phyloP scores from a whole-genome alignment of 53 echinoderm and acorn worm genomes.

The Temnopleurus reevesii region DNA sequence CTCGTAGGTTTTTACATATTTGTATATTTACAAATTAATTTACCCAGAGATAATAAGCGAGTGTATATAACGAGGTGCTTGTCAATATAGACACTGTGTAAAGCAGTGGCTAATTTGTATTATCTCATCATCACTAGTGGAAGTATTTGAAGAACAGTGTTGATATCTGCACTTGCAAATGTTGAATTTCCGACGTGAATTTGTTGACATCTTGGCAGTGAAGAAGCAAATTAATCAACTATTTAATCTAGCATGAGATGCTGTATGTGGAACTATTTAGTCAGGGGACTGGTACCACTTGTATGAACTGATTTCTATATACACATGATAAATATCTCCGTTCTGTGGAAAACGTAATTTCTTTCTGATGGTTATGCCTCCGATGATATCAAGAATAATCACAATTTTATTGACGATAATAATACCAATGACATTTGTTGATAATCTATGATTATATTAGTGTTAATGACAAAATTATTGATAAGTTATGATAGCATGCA shows the following conservation, averaged over 20 bases:
- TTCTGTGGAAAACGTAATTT: not conserved
- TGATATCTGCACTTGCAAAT: constrained; percentile 37
- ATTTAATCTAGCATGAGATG: constrained; percentile 37
- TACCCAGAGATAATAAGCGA: constrained; percentile 54
- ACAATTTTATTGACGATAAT: too few relatives aligned
- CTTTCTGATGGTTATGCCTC: too few relatives aligned
- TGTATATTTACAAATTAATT: constrained; percentile 66
- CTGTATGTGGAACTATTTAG: not conserved
- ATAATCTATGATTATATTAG: too few relatives aligned
- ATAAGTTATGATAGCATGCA: too few relatives aligned
- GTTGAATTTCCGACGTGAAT: constrained; percentile 53
- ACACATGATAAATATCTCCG: not conserved
- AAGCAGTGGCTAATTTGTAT: constrained; percentile 55
- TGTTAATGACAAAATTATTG: too few relatives aligned
- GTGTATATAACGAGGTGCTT: constrained; percentile 51
- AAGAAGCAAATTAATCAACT: constrained; percentile 56
- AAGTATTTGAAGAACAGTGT: constrained; percentile 56
- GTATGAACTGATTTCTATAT: too few relatives aligned
- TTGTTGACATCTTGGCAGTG: constrained; percentile 35
- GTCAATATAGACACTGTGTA: constrained; percentile 51
- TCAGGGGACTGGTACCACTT: too few relatives aligned
- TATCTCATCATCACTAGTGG: constrained; percentile 40
- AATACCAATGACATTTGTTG: too few relatives aligned
- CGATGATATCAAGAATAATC: too few relatives aligned
- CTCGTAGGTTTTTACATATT: constrained; percentile 57